phyloP scores from a whole-genome alignment of 2,888 invertebrate genomes.

The Dione vanillae region DNA sequence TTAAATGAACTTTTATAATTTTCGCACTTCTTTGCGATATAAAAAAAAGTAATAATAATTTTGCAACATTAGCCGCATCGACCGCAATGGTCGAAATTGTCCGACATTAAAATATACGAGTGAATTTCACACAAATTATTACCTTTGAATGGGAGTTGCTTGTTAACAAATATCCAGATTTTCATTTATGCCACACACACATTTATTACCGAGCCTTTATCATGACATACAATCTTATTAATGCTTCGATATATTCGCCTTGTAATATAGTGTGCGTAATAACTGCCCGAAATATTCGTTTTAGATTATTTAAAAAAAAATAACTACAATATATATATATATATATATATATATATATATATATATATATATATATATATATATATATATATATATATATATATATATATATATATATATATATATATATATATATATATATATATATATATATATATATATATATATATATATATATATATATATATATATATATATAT shows the following conservation, averaged over 20 bases:
- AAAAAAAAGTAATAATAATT: constrained; percentile 19
- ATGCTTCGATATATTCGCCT: constrained; percentile 31
- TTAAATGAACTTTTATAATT: background rate
- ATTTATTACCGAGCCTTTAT: constrained; percentile 29
- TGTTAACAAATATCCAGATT: background rate
- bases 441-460: too few relatives aligned
- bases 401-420: too few relatives aligned
- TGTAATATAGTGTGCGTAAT: constrained; percentile 27
- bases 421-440: too few relatives aligned
- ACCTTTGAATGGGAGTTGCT: constrained; percentile 8
- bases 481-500: too few relatives aligned
- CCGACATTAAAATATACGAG: constrained; percentile 11
- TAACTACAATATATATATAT: too few relatives aligned
- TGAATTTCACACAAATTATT: constrained; percentile 8
- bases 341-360: too few relatives aligned
- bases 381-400: too few relatives aligned
- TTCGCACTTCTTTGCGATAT: background rate
- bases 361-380: too few relatives aligned
- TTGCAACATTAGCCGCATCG: background rate
- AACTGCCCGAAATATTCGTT: constrained; percentile 17
- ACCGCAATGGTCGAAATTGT: background rate
- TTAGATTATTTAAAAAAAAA: constrained; percentile 7
- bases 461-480: too few relatives aligned
- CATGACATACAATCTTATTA: constrained; percentile 33
- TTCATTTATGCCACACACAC: constrained; percentile 24